Conservation (phyloP, 2,113 vertebrate genomes). For the Nicator chloris region DNA sequence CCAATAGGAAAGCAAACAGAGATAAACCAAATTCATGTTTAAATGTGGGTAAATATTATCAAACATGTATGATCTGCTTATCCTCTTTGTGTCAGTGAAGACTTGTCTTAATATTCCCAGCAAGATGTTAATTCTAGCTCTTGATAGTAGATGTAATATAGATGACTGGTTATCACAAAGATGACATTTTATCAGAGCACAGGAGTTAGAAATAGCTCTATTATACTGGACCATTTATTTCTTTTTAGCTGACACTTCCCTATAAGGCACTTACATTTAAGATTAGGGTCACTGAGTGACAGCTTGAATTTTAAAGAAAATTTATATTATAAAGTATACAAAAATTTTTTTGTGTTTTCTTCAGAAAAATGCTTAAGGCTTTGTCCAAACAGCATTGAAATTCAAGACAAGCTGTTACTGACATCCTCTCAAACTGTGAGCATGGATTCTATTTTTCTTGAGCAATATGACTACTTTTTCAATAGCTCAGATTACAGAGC, state of each 20-base stretch:
- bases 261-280: background rate
- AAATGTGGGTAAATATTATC: background rate
- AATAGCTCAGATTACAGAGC: background rate
- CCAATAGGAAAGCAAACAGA: background rate
- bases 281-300: background rate
- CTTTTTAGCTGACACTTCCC: background rate
- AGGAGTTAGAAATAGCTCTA: background rate
- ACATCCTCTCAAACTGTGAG: background rate
- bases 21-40: background rate
- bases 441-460: background rate
- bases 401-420: background rate
- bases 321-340: background rate
- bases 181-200: background rate
- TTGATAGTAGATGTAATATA: background rate
- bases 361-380: background rate
- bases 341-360: background rate
- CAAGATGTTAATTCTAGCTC: background rate
- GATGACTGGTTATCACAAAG: background rate
- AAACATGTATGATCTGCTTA: background rate
- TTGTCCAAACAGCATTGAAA: background rate
- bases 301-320: background rate
- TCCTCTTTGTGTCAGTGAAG: background rate
- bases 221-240: background rate
- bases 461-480: background rate
- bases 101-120: background rate